Base-by-base conservation (phyloP, 1,140 invertebrate genomes). In the Tetraneura akinire region DNA sequence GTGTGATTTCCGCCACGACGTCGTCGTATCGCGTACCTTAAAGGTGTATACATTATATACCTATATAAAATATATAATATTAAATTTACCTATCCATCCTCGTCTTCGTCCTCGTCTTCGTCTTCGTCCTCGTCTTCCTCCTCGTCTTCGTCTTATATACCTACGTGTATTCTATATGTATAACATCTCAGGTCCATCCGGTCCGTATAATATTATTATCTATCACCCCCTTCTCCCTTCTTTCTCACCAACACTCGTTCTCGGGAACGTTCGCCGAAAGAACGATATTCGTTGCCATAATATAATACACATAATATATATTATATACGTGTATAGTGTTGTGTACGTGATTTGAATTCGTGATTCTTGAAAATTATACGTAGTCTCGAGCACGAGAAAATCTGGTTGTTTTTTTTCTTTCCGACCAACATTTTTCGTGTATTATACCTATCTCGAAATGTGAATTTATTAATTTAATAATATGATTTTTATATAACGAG, bases 321-420 rank as follows among this genome's bases (percentile, higher is more conserved):
- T n/a, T n/a, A n/a, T n/a, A n/a, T n/a, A n/a, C n/a, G 37, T 8
- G 64, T 16, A 37, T 37, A 37, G 14, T 13, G 21, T 45, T 11
- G n/a, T 21, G 66, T 47, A 68, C 66, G 66, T 68, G 66, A 47
- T 68, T 47, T n/a, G 37, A 68, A 68, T 68, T 68, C 42, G 42
- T 68, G 66, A 68, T 66, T 21, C 10, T 45, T 37, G 42, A 68
- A 47, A 47, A 68, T 47, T 47, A 68, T 21, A 45, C 13, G n/a
- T n/a, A n/a, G n/a, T n/a, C n/a, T n/a, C n/a, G n/a, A 10, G 45
- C 21, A 21, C 14, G 9, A n/a, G 42, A 18, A 45, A 68, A 68
- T 66, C 64, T 66, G 5, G 64, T 42, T 66, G 14, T 66, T 21
- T 37, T 14, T 37, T 8, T 37, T 37, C 8, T 37, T 8, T 8